Percentiles rank a stretch among this genome's conserved stretches.
These are phyloP conservation scores for Nycticebus coucang DNA, from an alignment of 2,113 vertebrate species.

Conservation along the genomic window DNA sequence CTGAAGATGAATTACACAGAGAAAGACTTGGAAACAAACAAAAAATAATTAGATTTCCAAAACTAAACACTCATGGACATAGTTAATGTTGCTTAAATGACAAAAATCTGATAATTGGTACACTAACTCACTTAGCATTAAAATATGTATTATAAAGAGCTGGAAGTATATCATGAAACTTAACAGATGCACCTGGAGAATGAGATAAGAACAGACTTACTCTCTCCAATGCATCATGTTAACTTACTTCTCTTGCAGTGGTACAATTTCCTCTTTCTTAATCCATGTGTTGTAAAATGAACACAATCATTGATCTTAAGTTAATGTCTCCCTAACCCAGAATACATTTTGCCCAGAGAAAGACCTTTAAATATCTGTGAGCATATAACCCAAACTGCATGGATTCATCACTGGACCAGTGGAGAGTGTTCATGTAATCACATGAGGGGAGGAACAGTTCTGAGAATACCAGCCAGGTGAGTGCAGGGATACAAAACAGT, in stretches of 20 bases:
- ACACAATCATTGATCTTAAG: background rate
- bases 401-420: background rate
- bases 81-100: background rate
- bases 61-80: background rate
- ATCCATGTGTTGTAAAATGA: background rate
- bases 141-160: background rate
- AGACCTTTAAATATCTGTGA: background rate
- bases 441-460: background rate
- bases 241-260: background rate
- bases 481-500: background rate
- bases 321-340: background rate
- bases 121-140: background rate
- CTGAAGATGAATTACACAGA: background rate
- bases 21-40: background rate
- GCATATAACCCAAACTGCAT: background rate
- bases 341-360: background rate
- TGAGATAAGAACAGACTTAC: background rate
- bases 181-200: background rate
- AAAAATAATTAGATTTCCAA: background rate
- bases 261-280: background rate
- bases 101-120: background rate
- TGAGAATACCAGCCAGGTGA: background rate
- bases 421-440: background rate
- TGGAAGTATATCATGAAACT: background rate
- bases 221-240: background rate